phyloP scores from a whole-genome alignment of 2,888 invertebrate species.

The Ornithoptera alexandrae region DNA sequence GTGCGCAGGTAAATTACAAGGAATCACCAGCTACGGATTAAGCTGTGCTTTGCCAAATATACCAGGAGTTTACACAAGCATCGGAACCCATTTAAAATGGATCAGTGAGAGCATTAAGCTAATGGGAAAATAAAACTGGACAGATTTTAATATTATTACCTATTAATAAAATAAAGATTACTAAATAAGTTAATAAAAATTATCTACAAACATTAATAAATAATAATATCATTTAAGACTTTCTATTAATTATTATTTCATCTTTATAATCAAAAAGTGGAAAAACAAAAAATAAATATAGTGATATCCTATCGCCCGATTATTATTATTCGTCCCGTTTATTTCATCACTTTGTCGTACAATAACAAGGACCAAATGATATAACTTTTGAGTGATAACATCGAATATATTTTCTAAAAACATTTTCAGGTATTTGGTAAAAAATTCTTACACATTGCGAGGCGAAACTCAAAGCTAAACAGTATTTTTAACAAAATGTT shows the following conservation, averaged over 20 bases:
- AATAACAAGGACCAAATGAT: too few species aligned
- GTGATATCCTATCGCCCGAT: too few species aligned
- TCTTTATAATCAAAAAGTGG: background rate
- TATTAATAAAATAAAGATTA: background rate
- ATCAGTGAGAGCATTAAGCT: slow-evolving; percentile 43
- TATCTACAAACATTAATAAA: background rate
- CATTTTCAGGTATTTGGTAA: background rate
- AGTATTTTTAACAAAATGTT: background rate
- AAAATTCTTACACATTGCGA: background rate
- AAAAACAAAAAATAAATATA: too few species aligned
- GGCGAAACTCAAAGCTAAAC: background rate
- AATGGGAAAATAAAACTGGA: slow-evolving; percentile 2
- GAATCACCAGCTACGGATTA: slow-evolving; percentile 66
- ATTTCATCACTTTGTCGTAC: too few species aligned
- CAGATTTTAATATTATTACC: background rate
- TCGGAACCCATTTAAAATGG: slow-evolving; percentile 63
- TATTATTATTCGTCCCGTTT: too few species aligned
- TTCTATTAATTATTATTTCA: background rate
- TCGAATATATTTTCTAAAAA: background rate
- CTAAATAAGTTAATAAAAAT: background rate
- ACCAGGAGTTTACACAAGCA: slow-evolving; percentile 66
- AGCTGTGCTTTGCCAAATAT: slow-evolving; percentile 58
- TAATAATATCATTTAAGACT: background rate
- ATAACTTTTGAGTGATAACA: background rate
- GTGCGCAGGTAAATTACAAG: slow-evolving; percentile 56